These are phyloP conservation scores for Gyrodactylus bullatarudis DNA, from an alignment of 1,140 invertebrate species.

Conservation along the genomic window DNA sequence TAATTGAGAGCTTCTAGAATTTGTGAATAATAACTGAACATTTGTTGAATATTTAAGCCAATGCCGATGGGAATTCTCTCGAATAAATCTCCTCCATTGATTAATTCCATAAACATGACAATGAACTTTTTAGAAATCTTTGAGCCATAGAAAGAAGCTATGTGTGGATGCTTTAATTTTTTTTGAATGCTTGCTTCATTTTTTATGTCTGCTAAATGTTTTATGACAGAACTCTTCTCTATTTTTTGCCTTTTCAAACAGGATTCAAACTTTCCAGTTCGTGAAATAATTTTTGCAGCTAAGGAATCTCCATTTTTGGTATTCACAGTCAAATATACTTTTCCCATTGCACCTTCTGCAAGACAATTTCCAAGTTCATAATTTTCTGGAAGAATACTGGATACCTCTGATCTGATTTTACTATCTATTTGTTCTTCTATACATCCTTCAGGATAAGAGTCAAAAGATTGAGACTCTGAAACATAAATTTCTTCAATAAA, in stretches of 20 bases:
- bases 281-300: background rate
- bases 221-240: background rate
- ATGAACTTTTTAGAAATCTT: background rate
- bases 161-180: background rate
- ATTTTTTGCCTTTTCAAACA: background rate
- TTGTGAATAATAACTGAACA: background rate
- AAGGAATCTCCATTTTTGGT: background rate
- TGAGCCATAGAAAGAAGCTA: background rate
- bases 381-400: background rate
- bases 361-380: background rate
- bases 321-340: background rate
- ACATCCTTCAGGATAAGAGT: background rate
- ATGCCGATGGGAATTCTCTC: background rate
- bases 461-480: background rate
- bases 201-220: background rate
- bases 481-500: background rate
- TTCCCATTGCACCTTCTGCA: background rate
- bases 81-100: slow-evolving; percentile 3
- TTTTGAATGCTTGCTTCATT: background rate
- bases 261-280: background rate
- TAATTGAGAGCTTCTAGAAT: background rate
- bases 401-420: background rate
- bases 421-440: background rate
- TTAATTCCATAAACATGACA: slow-evolving; percentile 2
- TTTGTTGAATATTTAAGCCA: background rate